These are phyloP conservation scores for Virgularia gustaviana DNA, from an alignment of 92 coral and sea anemone species.

Conservation along the genomic window DNA sequence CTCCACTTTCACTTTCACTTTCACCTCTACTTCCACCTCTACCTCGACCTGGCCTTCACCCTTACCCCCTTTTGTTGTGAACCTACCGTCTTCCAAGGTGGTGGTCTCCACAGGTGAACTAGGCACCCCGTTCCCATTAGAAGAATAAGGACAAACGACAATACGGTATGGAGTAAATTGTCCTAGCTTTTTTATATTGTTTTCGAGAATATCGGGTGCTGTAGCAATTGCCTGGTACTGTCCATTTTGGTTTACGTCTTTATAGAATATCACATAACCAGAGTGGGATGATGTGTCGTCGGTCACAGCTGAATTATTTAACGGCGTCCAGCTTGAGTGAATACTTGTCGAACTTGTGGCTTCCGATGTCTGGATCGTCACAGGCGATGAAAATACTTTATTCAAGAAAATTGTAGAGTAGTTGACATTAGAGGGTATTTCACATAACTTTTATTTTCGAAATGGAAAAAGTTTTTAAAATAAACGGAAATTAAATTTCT, in stretches of 20 bases:
- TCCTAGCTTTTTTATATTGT: conserved; percentile 17
- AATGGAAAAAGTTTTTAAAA: too few species aligned
- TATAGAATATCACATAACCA: conserved; percentile 15
- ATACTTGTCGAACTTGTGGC: conserved; percentile 11
- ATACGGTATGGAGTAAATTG: conserved; percentile 32
- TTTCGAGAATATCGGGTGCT: not conserved
- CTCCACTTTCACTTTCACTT: too few species aligned
- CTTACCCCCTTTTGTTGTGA: too few species aligned
- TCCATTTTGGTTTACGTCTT: not conserved
- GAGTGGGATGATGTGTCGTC: not conserved
- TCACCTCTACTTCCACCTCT: too few species aligned
- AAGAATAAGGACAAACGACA: conserved; percentile 27
- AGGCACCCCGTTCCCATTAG: conserved; percentile 27
- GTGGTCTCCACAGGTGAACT: conserved; percentile 2
- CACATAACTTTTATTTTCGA: too few species aligned
- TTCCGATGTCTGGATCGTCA: not conserved
- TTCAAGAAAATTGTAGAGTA: not conserved
- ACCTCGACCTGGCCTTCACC: too few species aligned
- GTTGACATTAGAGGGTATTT: not conserved
- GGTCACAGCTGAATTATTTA: not conserved
- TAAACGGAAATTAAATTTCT: too few species aligned
- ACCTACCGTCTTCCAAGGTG: conserved; percentile 24
- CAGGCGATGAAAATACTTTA: not conserved
- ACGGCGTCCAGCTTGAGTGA: not conserved
- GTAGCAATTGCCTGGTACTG: conserved; percentile 2